phyloP scores from a whole-genome alignment of 2,888 invertebrate genomes.

The Chaetoderma sp. region DNA sequence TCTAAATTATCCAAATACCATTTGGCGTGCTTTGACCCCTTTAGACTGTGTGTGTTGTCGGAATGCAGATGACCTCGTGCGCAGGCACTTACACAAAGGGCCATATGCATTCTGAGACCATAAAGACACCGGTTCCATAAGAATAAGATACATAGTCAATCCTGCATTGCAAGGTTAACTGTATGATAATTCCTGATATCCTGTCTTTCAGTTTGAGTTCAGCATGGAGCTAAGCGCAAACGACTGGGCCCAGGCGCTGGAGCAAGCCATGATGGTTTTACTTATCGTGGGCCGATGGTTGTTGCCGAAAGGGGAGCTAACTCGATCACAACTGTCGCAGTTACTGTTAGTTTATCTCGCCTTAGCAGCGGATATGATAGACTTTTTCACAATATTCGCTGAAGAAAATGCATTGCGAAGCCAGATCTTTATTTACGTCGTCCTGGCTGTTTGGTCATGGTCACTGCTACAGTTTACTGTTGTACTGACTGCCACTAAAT shows the following conservation, averaged over 20 bases:
- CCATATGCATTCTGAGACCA: too few relatives aligned
- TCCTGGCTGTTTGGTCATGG: conserved; percentile 63
- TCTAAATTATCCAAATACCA: too few relatives aligned
- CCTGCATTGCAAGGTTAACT: too few relatives aligned
- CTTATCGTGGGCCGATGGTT: conserved; percentile 61
- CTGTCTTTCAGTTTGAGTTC: conserved; percentile 33
- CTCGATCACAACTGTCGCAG: conserved; percentile 67
- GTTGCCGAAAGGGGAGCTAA: conserved; percentile 59
- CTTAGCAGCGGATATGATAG: conserved; percentile 64
- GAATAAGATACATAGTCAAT: too few relatives aligned
- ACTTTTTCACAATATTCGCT: conserved; percentile 56
- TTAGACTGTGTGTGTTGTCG: too few relatives aligned
- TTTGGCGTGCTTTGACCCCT: too few relatives aligned
- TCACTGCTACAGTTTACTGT: conserved; percentile 66
- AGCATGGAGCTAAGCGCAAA: conserved; percentile 42
- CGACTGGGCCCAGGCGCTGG: conserved; percentile 51
- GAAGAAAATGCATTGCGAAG: conserved; percentile 51
- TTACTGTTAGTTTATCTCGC: conserved; percentile 69
- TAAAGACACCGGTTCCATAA: too few relatives aligned
- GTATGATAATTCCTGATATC: neutral
- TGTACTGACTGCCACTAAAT: conserved; percentile 62
- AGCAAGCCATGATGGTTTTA: conserved; percentile 56
- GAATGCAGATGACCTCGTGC: too few relatives aligned
- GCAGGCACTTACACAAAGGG: too few relatives aligned
- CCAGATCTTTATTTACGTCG: conserved; percentile 52